phyloP scores from a whole-genome alignment of 2,888 invertebrate species.

The Bhutanitis thaidina region DNA sequence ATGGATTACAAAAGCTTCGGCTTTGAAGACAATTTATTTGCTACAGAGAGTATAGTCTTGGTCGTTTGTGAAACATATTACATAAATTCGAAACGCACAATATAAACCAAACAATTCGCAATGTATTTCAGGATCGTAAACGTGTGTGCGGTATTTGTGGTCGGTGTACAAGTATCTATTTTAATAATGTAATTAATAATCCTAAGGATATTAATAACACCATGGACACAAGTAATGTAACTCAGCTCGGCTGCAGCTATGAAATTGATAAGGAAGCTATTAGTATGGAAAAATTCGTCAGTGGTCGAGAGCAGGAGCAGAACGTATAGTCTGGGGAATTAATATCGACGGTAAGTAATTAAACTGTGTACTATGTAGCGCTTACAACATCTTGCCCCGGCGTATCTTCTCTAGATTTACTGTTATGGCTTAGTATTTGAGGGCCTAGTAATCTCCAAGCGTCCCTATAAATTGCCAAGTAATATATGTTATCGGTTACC shows the following conservation, averaged over 20 bases:
- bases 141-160: too few species aligned
- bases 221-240: too few species aligned
- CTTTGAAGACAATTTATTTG: background rate
- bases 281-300: background rate
- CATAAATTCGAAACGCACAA: too few species aligned
- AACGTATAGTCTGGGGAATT: background rate
- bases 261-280: too few species aligned
- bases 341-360: constrained; percentile 1
- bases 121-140: too few species aligned
- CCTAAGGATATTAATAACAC: too few species aligned
- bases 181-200: too few species aligned
- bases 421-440: background rate
- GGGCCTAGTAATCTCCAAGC: background rate
- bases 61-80: too few species aligned
- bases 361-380: background rate
- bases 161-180: too few species aligned
- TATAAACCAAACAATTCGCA: too few species aligned
- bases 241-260: too few species aligned
- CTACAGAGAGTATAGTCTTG: too few species aligned
- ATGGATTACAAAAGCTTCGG: background rate
- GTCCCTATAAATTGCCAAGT: background rate
- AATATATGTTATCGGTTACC: background rate
- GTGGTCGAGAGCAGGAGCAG: background rate
- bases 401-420: constrained; percentile 4
- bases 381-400: background rate